Base-by-base conservation (phyloP, 1,140 invertebrate species). In the Drosophila asahinai region DNA sequence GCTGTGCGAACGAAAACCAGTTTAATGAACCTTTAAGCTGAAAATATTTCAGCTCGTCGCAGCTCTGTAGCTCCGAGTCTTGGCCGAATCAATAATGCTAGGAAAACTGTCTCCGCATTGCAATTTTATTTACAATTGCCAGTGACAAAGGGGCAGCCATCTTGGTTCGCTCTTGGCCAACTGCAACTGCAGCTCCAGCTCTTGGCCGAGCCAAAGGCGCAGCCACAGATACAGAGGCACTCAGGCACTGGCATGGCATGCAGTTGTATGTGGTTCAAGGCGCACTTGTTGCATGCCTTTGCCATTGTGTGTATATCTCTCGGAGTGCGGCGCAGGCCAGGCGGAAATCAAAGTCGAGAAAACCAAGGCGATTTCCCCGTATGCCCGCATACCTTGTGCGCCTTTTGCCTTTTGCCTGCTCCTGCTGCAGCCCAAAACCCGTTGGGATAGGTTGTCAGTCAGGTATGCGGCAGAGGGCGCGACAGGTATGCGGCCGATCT, bases 1-100 rank as follows among this genome's bases (percentile, higher is more conserved):
- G 36, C 52, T 75, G 65, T 71, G 67, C 73, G 62, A 64, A 63
- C 63, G 54, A 81, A 91, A 92, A 92, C 91, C 91, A 92, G 91
- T 92, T 92, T 92, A 92, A 92, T 92, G 91, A 92, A 92, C 91
- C 76, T 92, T 87, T 90, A 84, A 89, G 74, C 81, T 84, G 54
- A 49, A 83, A 71, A 68, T 83, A 87, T 89, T 86, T 90, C 72
- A 80, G 68, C 71, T 60, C 77, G 63, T 60, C 77, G 60, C 43
- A 40, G 66, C 59, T 77, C 52, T 45, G 33, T 58, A 14, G 30
- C 47, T 49, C 33, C 66, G 58, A 52, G 70, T 36, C 62, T 75
- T 75, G 70, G 70, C 49, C 17, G 45, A 73, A 73, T 73, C 57
- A 63, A 75, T 73, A 75, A 54, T 48, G 72, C 68, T 42, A 63